These are phyloP conservation scores for Yponomeuta sedellus DNA, from an alignment of 2,888 invertebrate genomes.

Conservation along the genomic window DNA sequence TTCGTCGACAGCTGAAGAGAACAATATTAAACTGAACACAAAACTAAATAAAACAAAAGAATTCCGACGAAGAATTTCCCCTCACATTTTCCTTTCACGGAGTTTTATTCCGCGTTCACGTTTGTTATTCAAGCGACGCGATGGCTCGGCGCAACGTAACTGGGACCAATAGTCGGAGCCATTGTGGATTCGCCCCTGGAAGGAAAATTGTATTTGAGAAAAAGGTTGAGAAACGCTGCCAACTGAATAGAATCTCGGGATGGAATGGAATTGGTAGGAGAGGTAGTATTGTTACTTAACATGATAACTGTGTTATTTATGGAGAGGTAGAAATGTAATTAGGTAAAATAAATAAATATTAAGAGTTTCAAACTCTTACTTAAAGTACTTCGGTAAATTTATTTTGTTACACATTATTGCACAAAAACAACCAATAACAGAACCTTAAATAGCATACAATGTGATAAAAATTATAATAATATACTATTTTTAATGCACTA, in stretches of 20 bases:
- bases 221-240: not conserved
- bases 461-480: too few species aligned
- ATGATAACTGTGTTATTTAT: too few species aligned
- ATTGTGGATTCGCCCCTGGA: not conserved
- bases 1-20: not conserved
- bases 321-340: too few species aligned
- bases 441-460: too few species aligned
- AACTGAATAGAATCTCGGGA: not conserved
- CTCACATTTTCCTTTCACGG: not conserved
- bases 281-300: not conserved
- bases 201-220: constrained; percentile 8
- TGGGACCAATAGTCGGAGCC: constrained; percentile 4
- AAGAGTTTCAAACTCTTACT: too few species aligned
- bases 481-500: too few species aligned
- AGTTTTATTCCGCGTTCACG: not conserved
- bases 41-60: not conserved
- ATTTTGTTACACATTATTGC: too few species aligned
- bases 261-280: not conserved
- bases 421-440: too few species aligned
- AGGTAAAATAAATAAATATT: too few species aligned
- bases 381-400: too few species aligned
- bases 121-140: not conserved
- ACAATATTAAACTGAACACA: not conserved
- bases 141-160: not conserved
- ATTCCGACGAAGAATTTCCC: not conserved